Conservation (phyloP, 2,888 invertebrate species). For the Spicauda simplicius region DNA sequence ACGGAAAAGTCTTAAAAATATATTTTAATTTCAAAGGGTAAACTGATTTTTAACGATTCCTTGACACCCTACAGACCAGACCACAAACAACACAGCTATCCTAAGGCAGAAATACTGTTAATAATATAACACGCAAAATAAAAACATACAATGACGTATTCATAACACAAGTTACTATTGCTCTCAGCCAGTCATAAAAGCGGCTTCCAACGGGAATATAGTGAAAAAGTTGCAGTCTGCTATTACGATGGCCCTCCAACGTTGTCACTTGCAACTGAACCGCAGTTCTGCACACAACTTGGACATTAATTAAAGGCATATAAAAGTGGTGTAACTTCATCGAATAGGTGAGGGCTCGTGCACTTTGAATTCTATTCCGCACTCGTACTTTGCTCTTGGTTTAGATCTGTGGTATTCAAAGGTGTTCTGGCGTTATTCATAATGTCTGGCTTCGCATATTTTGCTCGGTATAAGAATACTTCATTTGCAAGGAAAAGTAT, state of each 20-base stretch:
- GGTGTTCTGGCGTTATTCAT: not conserved
- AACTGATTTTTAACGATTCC: no score
- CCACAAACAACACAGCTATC: no score
- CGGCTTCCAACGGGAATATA: not conserved
- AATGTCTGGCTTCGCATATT: not conserved
- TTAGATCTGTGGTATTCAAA: constrained; percentile 5
- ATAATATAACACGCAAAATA: not conserved
- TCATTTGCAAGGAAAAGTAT: no score
- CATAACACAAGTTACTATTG: not conserved
- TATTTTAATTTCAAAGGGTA: no score
- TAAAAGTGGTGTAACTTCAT: constrained; percentile 32
- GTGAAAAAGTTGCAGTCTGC: constrained; percentile 28
- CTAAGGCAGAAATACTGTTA: not conserved
- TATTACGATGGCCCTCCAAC: constrained; percentile 26
- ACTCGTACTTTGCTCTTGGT: not conserved
- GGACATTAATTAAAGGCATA: constrained; percentile 34
- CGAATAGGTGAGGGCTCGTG: constrained; percentile 33
- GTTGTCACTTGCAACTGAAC: constrained; percentile 29
- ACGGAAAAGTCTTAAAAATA: no score
- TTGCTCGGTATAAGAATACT: not conserved
- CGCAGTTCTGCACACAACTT: constrained; percentile 21
- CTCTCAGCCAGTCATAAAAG: constrained; percentile 3
- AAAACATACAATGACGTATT: not conserved
- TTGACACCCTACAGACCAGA: no score
- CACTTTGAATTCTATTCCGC: constrained; percentile 12